Base-by-base conservation (phyloP, 2,797 vertebrate species). In the Lemur catta region DNA sequence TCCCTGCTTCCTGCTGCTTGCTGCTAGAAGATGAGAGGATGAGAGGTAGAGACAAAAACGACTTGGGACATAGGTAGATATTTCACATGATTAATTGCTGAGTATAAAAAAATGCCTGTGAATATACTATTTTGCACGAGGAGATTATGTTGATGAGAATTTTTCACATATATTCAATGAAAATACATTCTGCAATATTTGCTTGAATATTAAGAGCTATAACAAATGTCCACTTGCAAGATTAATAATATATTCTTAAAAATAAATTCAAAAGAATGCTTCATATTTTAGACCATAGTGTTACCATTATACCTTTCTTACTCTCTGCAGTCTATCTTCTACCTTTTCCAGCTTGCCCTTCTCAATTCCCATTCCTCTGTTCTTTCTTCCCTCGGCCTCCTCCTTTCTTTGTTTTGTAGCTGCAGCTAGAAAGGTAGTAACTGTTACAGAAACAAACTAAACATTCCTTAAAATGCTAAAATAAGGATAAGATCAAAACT, bases 401-500 rank as follows among this genome's bases (percentile, higher is more conserved):
- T 38, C 30, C 18, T 87, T 6, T 57, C 38, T 72, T 86, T 89
- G 11, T 43, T 5, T 2, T 55, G 76, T 43, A 69, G 18, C 28
- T 89, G 20, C 50, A 52, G 8, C 20, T 43, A 46, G 38, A 93
- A 43, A 26, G 67, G 4, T 63, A 82, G 38, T 24, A 17, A 71
- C 8, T 50, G 0, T 41, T 41, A 65, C 24, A 76, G 72, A 91
- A 88, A 91, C 15, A 65, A 30, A 82, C 57, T 48, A 81, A 74
- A 57, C 4, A 33, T 57, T 84, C 85, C 43, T 91, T 79, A 93
- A 91, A 95, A n/a, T 72, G 13, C 38, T 52, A 2, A 81, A 71
- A 80, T 55, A n/a, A 92, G n/a, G 38, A 88, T 35, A 85, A 46
- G 61, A 63, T 74, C 72, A 79, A 88, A 96, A 78, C 33, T 38